Evolutionary conservation across 1,140 invertebrate species (phyloP).

Genomic region (Trinorchestia longiramus): DNA sequence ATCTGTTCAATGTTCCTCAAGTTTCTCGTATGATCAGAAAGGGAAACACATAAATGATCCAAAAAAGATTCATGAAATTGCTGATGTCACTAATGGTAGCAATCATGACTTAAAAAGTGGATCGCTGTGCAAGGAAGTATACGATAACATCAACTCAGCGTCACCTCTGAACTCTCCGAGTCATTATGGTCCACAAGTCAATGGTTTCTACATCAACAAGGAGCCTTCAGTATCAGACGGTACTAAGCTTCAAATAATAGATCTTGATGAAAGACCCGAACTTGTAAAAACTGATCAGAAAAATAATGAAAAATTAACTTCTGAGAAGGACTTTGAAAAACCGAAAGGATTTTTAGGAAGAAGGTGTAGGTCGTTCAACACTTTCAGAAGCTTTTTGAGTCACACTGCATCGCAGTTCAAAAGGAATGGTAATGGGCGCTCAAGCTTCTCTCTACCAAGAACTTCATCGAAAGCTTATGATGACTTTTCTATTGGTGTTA

Average conservation of each 20-base stretch:
- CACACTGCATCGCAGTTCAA: slow-evolving; percentile 37
- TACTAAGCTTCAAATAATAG: background rate
- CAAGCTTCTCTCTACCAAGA: slow-evolving; percentile 7
- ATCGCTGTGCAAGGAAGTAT: background rate
- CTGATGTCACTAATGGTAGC: background rate
- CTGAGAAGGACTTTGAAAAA: background rate
- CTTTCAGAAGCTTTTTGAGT: slow-evolving; percentile 39
- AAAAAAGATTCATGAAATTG: background rate
- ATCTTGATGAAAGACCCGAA: background rate
- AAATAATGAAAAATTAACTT: background rate
- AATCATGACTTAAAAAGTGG: background rate
- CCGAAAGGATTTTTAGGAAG: slow-evolving; percentile 12
- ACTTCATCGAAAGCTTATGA: background rate
- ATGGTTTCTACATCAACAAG: background rate
- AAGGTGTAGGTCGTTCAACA: slow-evolving; percentile 32
- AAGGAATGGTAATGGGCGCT: slow-evolving; percentile 2
- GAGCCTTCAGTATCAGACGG: background rate
- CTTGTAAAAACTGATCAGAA: background rate
- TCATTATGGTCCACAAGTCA: background rate
- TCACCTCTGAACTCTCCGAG: background rate
- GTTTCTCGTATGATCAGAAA: background rate
- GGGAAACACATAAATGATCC: background rate
- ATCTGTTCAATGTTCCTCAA: background rate
- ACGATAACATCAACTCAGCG: background rate
- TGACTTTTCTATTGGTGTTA: background rate